phyloP scores from a whole-genome alignment of 2,113 vertebrate genomes.

The Xerus inauris region DNA sequence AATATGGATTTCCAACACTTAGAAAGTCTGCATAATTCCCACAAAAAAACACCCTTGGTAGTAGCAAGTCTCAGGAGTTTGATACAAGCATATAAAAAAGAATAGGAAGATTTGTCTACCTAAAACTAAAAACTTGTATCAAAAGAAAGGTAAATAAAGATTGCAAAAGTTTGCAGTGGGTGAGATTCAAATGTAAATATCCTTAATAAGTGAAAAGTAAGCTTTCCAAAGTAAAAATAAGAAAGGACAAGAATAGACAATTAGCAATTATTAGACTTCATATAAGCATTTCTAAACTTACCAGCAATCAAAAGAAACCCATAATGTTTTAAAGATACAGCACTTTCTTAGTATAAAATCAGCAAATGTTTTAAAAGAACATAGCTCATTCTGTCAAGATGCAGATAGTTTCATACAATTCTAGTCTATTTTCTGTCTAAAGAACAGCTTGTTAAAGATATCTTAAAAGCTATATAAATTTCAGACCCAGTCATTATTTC shows the following conservation, averaged over 20 bases:
- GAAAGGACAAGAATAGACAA: not conserved
- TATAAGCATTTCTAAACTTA: constrained; percentile 35
- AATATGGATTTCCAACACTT: not conserved
- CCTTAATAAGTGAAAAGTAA: not conserved
- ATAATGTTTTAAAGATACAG: not conserved
- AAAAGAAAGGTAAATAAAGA: not conserved
- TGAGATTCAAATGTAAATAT: constrained; percentile 11
- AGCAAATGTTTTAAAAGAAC: not conserved
- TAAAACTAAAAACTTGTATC: not conserved
- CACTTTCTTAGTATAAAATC: not conserved
- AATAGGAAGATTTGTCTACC: not conserved
- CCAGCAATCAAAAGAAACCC: not conserved
- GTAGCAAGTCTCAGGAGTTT: not conserved
- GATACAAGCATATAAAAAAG: not conserved
- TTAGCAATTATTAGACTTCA: not conserved
- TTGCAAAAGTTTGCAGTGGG: not conserved
- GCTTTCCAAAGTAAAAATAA: constrained; percentile 21
- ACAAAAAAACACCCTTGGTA: not conserved
- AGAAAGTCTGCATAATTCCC: not conserved
- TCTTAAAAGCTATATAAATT: constrained; percentile 3
- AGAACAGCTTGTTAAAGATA: not conserved
- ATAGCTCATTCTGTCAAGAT: not conserved
- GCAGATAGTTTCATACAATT: not conserved
- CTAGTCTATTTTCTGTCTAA: not conserved
- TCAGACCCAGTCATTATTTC: not conserved